A percentile compares a stretch with the other conserved stretches of the same genome.
phyloP scores from a whole-genome alignment of 1,140 invertebrate genomes.

The Zelostemma sp. region DNA sequence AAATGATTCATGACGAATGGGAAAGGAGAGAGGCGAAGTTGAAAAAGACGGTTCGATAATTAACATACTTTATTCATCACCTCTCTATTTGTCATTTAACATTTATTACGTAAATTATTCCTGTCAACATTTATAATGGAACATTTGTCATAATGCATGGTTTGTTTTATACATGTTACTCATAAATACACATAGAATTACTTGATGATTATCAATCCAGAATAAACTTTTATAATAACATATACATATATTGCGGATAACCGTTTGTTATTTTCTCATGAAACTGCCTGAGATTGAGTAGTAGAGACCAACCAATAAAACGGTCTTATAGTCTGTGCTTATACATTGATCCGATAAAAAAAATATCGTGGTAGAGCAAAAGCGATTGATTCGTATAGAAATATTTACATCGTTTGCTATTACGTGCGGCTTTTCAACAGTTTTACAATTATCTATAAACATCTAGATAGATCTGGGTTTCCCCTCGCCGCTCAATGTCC shows the following conservation, averaged over 20 bases:
- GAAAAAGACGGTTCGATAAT: too few relatives aligned
- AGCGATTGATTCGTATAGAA: slow-evolving; percentile 43
- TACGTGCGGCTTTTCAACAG: slow-evolving; percentile 17
- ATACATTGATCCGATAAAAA: slow-evolving; percentile 35
- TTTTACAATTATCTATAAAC: slow-evolving; percentile 17
- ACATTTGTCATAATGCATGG: slow-evolving; percentile 25
- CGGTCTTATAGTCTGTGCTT: slow-evolving; percentile 17
- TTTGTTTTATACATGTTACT: slow-evolving; percentile 20
- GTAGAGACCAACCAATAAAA: slow-evolving; percentile 21
- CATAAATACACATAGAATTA: slow-evolving; percentile 39
- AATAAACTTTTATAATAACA: slow-evolving; percentile 29
- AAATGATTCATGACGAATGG: too few relatives aligned
- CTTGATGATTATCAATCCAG: slow-evolving; percentile 30
- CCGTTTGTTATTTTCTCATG: slow-evolving; percentile 25
- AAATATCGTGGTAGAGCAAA: slow-evolving; percentile 38
- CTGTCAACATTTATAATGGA: slow-evolving; percentile 37
- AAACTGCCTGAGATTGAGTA: slow-evolving; percentile 20
- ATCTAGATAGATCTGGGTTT: slow-evolving; percentile 22
- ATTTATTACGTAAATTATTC: slow-evolving; percentile 42
- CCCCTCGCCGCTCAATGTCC: not conserved
- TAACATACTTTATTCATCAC: slow-evolving; percentile 39
- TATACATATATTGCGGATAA: slow-evolving; percentile 30
- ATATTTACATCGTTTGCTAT: slow-evolving; percentile 39
- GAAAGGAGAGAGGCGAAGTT: not conserved
- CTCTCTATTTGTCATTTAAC: slow-evolving; percentile 35